A percentile compares a stretch with the other conserved stretches of the same genome.
These are phyloP conservation scores for Coendou prehensilis DNA, from an alignment of 2,797 vertebrate species.

Conservation along the genomic window DNA sequence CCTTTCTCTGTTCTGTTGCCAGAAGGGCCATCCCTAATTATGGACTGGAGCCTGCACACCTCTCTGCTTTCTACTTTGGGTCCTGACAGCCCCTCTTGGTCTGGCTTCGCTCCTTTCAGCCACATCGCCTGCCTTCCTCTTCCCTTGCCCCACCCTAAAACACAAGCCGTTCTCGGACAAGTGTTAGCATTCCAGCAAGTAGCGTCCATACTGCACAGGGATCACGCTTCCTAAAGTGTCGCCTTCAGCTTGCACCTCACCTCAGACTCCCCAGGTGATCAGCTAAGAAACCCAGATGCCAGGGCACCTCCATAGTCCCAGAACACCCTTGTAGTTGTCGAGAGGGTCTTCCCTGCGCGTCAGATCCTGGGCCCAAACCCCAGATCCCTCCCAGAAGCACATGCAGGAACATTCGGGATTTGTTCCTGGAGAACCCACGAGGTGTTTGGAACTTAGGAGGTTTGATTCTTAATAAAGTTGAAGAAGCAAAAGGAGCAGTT, in stretches of 20 bases:
- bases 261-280: too few species aligned
- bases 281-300: not conserved
- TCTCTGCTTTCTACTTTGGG: not conserved
- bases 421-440: not conserved
- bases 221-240: not conserved
- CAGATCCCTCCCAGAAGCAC: not conserved
- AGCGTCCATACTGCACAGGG: rapidly evolving
- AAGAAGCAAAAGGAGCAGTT: not conserved
- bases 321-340: not conserved
- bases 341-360: not conserved
- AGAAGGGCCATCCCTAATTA: not conserved
- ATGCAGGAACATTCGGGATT: rapidly evolving
- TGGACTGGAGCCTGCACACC: too few species aligned
- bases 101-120: not conserved
- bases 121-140: not conserved
- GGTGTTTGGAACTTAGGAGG: not conserved
- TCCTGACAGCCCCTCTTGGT: not conserved
- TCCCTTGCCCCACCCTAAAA: not conserved
- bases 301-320: not conserved
- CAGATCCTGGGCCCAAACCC: not conserved
- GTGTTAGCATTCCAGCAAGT: not conserved
- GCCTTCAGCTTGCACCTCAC: not conserved
- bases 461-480: not conserved
- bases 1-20: not conserved
- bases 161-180: not conserved